phyloP scores from a whole-genome alignment of 2,888 invertebrate genomes.

The Smittia sp. region DNA sequence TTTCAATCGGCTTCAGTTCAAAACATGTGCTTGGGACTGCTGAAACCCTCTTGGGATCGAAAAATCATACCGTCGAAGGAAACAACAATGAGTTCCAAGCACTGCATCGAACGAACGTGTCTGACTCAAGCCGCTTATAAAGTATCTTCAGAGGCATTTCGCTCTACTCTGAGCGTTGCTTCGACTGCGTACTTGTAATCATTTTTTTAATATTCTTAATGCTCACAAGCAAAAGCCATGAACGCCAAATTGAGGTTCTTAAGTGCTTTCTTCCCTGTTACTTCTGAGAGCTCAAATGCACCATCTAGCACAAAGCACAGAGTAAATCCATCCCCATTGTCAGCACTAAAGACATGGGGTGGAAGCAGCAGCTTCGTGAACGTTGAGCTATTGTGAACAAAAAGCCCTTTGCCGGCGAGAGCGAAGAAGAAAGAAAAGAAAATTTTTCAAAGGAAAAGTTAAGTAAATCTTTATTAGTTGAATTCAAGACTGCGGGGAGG shows the following conservation, averaged over 20 bases:
- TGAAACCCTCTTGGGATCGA: too few species aligned
- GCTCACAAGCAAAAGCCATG: slow-evolving; percentile 9
- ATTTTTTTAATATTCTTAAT: slow-evolving; percentile 8
- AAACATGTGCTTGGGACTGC: too few species aligned
- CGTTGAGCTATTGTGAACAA: not conserved
- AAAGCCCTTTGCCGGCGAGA: not conserved
- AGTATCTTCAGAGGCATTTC: too few species aligned
- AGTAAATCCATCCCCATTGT: slow-evolving; percentile 22
- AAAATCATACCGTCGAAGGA: too few species aligned
- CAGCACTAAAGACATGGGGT: not conserved
- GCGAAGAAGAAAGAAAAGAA: not conserved
- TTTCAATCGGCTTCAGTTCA: too few species aligned
- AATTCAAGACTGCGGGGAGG: slow-evolving; percentile 28
- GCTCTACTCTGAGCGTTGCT: not conserved
- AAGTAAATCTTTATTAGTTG: slow-evolving; percentile 40
- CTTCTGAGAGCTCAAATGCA: not conserved
- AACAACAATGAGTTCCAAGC: too few species aligned
- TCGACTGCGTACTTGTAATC: not conserved
- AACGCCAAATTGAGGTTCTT: not conserved
- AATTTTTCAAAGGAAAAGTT: slow-evolving; percentile 30
- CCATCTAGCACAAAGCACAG: not conserved
- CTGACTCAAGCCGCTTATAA: too few species aligned
- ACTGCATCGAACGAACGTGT: too few species aligned
- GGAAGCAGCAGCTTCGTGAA: not conserved
- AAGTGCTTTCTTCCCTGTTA: slow-evolving; percentile 9